phyloP scores from a whole-genome alignment of 2,797 vertebrate genomes.

The Synanceia verrucosa region DNA sequence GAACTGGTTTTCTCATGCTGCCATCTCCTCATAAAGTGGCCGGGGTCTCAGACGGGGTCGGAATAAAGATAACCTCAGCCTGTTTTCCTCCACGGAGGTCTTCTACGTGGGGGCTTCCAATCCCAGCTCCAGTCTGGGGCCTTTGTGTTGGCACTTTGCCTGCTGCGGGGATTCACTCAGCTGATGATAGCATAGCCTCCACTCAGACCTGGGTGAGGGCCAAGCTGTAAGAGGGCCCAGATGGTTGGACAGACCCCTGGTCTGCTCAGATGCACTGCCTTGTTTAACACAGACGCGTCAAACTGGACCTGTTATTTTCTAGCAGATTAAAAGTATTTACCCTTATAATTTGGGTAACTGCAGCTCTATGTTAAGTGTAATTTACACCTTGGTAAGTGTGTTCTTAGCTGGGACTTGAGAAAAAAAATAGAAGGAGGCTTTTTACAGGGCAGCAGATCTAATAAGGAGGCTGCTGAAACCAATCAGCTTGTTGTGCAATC shows the following conservation, averaged over 20 bases:
- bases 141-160: slow-evolving; percentile 74
- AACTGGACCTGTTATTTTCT: slow-evolving; percentile 65
- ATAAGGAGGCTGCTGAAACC: slow-evolving; percentile 64
- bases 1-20: slow-evolving; percentile 71
- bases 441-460: slow-evolving; percentile 58
- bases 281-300: slow-evolving; percentile 62
- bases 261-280: slow-evolving; percentile 54
- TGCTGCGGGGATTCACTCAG: slow-evolving; percentile 66
- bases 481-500: slow-evolving; percentile 71
- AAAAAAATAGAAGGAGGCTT: slow-evolving; percentile 33
- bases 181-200: slow-evolving; percentile 75
- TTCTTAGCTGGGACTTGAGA: slow-evolving; percentile 54
- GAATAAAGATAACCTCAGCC: slow-evolving; percentile 58
- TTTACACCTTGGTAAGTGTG: slow-evolving; percentile 64
- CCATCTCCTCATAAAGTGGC: slow-evolving; percentile 60
- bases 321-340: slow-evolving; percentile 68
- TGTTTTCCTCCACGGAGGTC: slow-evolving; percentile 71
- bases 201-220: slow-evolving; percentile 74
- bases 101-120: slow-evolving; percentile 64
- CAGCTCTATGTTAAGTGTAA: slow-evolving; percentile 52
- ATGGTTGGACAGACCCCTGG: slow-evolving; percentile 67
- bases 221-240: slow-evolving; percentile 80
- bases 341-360: slow-evolving; percentile 63
- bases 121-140: slow-evolving; percentile 65
- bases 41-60: slow-evolving; percentile 35